Conservation (phyloP, 2,888 invertebrate species). For the Automeris io region DNA sequence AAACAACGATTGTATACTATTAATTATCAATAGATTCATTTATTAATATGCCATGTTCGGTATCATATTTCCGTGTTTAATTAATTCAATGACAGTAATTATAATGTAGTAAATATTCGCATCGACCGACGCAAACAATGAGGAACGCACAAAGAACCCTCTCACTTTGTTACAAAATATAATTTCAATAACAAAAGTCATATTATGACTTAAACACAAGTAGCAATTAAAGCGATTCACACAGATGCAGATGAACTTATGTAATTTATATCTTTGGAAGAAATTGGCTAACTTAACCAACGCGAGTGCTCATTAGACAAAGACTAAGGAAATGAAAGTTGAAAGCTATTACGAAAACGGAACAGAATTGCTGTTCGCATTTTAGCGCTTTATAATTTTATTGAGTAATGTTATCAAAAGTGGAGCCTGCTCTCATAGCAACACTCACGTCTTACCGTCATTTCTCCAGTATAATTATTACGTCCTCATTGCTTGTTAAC, state of each 20-base stretch:
- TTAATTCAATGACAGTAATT: slow-evolving; percentile 21
- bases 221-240: slow-evolving; percentile 61
- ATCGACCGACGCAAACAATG: slow-evolving; percentile 24
- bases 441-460: neutral
- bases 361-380: slow-evolving; percentile 39
- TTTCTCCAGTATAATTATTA: no score
- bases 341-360: slow-evolving; percentile 65
- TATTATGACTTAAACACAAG: slow-evolving; percentile 48
- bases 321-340: slow-evolving; percentile 70
- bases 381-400: slow-evolving; percentile 5
- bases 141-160: slow-evolving; percentile 32
- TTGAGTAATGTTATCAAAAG: neutral
- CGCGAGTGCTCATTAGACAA: slow-evolving; percentile 60
- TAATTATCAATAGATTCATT: slow-evolving; percentile 43
- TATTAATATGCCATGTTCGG: slow-evolving; percentile 27
- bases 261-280: slow-evolving; percentile 56
- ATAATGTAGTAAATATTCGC: slow-evolving; percentile 24
- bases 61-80: slow-evolving; percentile 39
- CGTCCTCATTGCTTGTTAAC: no score
- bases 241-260: slow-evolving; percentile 54
- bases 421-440: neutral
- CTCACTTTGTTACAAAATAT: slow-evolving; percentile 52
- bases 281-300: slow-evolving; percentile 69
- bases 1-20: slow-evolving; percentile 45
- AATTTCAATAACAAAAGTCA: slow-evolving; percentile 52